Percentiles rank a stretch among this genome's conserved stretches.
Evolutionary conservation across 2,797 vertebrate genomes (phyloP).

Genomic region (Sebastes kiyomatsui): DNA sequence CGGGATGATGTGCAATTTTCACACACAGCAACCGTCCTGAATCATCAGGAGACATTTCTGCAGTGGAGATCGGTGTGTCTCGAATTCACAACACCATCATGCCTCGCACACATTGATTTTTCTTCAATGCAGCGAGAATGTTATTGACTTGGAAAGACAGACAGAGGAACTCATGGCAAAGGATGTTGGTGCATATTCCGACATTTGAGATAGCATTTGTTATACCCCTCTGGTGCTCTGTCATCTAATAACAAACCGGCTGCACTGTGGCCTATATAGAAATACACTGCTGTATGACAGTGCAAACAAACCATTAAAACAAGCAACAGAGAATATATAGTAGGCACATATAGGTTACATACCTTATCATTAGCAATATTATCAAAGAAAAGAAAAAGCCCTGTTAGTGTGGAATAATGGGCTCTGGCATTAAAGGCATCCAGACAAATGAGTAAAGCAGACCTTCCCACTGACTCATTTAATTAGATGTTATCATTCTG

Average conservation of each 20-base stretch:
- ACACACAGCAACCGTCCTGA: constrained; percentile 49
- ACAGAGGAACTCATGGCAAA: constrained; percentile 39
- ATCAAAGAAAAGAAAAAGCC: constrained; percentile 46
- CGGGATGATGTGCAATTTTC: constrained; percentile 68
- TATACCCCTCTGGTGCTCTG: constrained; percentile 16
- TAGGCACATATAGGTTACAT: not conserved
- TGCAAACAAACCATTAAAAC: constrained; percentile 24
- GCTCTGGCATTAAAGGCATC: constrained; percentile 45
- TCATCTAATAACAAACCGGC: constrained; percentile 34
- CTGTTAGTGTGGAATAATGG: constrained; percentile 46
- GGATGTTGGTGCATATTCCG: constrained; percentile 42
- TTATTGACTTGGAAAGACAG: constrained; percentile 64
- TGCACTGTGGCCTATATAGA: constrained; percentile 21
- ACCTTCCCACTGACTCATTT: constrained; percentile 65
- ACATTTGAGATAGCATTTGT: constrained; percentile 50
- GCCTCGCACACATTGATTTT: constrained; percentile 69
- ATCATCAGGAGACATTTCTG: constrained; percentile 72
- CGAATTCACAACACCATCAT: constrained; percentile 70
- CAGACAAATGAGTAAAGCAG: constrained; percentile 59
- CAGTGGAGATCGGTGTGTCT: constrained; percentile 60
- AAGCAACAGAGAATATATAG: not conserved
- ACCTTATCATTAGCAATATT: constrained; percentile 37
- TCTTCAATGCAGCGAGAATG: constrained; percentile 63
- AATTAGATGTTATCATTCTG: constrained; percentile 73
- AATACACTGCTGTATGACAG: not conserved